Evolutionary conservation across 2,888 invertebrate species (phyloP).

Genomic region (Xanthia icteritia): DNA sequence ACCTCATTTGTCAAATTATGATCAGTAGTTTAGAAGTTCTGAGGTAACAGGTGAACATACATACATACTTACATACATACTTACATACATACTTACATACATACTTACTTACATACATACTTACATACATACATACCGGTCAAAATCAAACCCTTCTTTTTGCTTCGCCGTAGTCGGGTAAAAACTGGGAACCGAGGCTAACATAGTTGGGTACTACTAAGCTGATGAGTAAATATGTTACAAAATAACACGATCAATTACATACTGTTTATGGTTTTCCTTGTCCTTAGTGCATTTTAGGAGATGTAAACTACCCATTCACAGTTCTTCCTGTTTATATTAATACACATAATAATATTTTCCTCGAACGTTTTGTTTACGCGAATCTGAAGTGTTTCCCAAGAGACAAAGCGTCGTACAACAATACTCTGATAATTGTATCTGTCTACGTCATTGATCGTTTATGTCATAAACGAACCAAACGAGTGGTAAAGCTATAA

Average conservation of each 20-base stretch:
- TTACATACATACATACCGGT: too few species aligned
- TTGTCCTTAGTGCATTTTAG: constrained; percentile 20
- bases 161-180: too few species aligned
- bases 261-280: constrained; percentile 30
- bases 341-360: constrained; percentile 17
- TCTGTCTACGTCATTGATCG: constrained; percentile 27
- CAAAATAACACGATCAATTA: constrained; percentile 13
- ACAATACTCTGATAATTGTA: constrained; percentile 21
- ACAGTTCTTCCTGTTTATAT: constrained; percentile 34
- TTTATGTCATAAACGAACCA: constrained; percentile 36
- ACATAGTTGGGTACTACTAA: background rate
- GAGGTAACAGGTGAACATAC: too few species aligned
- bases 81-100: too few species aligned
- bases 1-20: too few species aligned
- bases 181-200: constrained; percentile 13
- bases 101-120: too few species aligned
- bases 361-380: constrained; percentile 22
- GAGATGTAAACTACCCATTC: constrained; percentile 11
- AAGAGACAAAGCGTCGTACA: constrained; percentile 4
- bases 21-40: too few species aligned
- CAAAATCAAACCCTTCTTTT: too few species aligned
- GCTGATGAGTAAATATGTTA: constrained; percentile 9
- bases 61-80: too few species aligned
- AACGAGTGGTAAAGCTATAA: constrained; percentile 22
- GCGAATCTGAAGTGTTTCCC: constrained; percentile 12